phyloP scores from a whole-genome alignment of 2,888 invertebrate species.

The Steinernema hermaphroditum region DNA sequence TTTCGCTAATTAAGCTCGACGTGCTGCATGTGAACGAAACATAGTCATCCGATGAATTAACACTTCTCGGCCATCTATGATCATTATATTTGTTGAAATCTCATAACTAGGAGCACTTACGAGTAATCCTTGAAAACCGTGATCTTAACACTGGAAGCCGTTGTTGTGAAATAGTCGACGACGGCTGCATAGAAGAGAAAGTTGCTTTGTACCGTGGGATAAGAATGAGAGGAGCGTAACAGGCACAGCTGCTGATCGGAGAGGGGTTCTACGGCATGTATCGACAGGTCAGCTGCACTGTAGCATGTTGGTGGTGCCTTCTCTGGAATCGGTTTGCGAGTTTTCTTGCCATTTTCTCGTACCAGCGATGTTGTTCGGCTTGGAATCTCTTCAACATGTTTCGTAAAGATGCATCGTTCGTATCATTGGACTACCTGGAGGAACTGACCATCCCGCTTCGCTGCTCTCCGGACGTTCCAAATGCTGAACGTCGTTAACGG shows the following conservation, averaged over 20 bases:
- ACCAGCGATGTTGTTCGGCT: neutral
- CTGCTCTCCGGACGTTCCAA: neutral
- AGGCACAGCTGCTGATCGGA: neutral
- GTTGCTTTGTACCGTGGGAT: slow-evolving; percentile 4
- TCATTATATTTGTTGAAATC: too few species aligned
- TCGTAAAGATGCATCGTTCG: too few species aligned
- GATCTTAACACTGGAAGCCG: slow-evolving; percentile 56
- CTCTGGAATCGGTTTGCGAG: neutral
- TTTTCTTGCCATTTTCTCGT: neutral
- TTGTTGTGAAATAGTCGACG: slow-evolving; percentile 58
- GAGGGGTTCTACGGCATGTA: neutral
- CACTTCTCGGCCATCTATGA: slow-evolving; percentile 40
- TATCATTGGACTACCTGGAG: slow-evolving; percentile 20
- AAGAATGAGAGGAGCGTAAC: slow-evolving; percentile 1
- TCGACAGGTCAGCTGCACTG: neutral
- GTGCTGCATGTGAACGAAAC: slow-evolving; percentile 52
- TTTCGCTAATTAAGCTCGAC: slow-evolving; percentile 45
- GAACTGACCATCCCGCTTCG: slow-evolving; percentile 2
- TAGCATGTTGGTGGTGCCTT: neutral
- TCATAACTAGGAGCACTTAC: too few species aligned
- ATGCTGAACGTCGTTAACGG: neutral
- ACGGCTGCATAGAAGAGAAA: slow-evolving; percentile 53
- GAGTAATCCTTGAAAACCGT: slow-evolving; percentile 56
- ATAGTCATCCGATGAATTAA: slow-evolving; percentile 30
- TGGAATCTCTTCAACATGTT: neutral